Evolutionary conservation across 2,113 vertebrate species (phyloP).

Genomic region (Microcebus murinus): DNA sequence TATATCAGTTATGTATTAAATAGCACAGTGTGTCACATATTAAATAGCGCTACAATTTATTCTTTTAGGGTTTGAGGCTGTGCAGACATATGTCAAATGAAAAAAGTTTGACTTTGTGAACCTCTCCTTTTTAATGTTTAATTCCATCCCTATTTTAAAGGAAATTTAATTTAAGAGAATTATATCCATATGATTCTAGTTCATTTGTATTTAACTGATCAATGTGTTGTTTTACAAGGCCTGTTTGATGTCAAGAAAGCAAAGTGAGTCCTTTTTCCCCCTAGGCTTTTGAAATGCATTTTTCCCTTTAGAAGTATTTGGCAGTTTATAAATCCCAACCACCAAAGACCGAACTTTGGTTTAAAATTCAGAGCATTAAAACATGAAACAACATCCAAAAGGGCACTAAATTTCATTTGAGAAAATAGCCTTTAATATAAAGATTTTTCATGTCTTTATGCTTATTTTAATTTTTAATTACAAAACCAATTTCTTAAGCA

Average conservation of each 20-base stretch:
- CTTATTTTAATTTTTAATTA: constrained; percentile 69
- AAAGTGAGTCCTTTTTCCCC: constrained; percentile 70
- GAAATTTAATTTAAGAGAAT: constrained; percentile 81
- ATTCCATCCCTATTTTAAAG: constrained; percentile 77
- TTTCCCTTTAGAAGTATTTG: constrained; percentile 72
- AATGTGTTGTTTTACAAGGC: constrained; percentile 78
- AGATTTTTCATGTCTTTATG: constrained; percentile 51
- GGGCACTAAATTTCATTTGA: constrained; percentile 60
- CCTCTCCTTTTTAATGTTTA: constrained; percentile 76
- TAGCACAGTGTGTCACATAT: not conserved
- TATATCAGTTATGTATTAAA: constrained; percentile 38
- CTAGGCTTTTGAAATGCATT: constrained; percentile 73
- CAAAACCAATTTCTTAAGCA: constrained; percentile 54
- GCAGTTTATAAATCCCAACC: constrained; percentile 75
- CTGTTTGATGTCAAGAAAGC: constrained; percentile 79
- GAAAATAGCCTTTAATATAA: constrained; percentile 43
- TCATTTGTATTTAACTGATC: constrained; percentile 80
- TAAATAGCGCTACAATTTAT: constrained; percentile 63
- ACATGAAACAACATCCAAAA: constrained; percentile 21
- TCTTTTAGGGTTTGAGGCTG: constrained; percentile 49
- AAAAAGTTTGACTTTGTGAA: constrained; percentile 68
- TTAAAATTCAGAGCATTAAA: constrained; percentile 65
- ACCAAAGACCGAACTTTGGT: constrained; percentile 61
- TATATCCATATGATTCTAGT: constrained; percentile 79
- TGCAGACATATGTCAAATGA: constrained; percentile 65